phyloP scores from a whole-genome alignment of 2,113 vertebrate genomes.

The Alligator sinensis region DNA sequence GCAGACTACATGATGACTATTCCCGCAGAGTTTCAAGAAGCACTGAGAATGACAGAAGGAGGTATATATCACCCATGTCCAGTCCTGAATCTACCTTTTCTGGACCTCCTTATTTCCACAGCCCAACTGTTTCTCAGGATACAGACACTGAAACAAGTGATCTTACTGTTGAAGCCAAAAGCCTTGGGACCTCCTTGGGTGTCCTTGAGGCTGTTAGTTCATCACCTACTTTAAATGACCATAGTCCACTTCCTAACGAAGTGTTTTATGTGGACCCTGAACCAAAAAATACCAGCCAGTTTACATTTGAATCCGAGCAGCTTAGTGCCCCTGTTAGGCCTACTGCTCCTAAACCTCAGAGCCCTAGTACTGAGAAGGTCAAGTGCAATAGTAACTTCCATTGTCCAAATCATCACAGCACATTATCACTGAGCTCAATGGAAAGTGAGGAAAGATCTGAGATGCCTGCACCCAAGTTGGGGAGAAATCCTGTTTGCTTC shows the following conservation, averaged over 20 bases:
- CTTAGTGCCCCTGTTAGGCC: slow-evolving; percentile 55
- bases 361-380: slow-evolving; percentile 63
- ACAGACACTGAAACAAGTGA: slow-evolving; percentile 8
- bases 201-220: slow-evolving; percentile 11
- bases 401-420: slow-evolving; percentile 70
- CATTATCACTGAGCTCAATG: slow-evolving; percentile 74
- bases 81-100: slow-evolving; percentile 41
- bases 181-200: not conserved
- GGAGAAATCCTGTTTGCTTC: slow-evolving; percentile 65
- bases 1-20: slow-evolving; percentile 92
- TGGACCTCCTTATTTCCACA: not conserved
- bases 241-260: slow-evolving; percentile 65
- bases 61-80: slow-evolving; percentile 63
- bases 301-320: slow-evolving; percentile 42
- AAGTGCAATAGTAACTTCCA: slow-evolving; percentile 60
- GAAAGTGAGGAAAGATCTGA: slow-evolving; percentile 77
- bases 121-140: not conserved
- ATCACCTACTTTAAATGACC: not conserved
- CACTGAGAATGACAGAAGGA: slow-evolving; percentile 77
- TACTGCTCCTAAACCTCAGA: slow-evolving; percentile 80
- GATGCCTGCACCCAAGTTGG: slow-evolving; percentile 38
- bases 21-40: slow-evolving; percentile 87
- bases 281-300: slow-evolving; percentile 19
- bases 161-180: slow-evolving; percentile 21
- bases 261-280: slow-evolving; percentile 54